Evolutionary conservation across 1,140 invertebrate genomes (phyloP).

Genomic region (Coboldia fuscipes): DNA sequence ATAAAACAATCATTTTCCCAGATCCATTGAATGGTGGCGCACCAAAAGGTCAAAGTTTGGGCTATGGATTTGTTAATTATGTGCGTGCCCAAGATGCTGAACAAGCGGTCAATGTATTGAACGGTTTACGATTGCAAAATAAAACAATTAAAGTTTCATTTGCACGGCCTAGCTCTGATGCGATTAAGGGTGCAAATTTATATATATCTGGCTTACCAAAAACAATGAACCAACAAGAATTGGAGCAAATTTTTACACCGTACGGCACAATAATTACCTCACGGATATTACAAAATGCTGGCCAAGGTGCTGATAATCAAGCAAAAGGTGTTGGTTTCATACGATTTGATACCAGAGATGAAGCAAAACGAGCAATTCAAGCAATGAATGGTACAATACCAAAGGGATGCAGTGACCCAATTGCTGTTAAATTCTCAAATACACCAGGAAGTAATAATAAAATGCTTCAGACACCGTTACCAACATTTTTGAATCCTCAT

Average conservation of each 20-base stretch:
- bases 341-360: conserved; percentile 34
- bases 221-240: conserved; percentile 62
- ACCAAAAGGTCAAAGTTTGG: conserved; percentile 54
- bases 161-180: conserved; percentile 68
- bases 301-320: conserved; percentile 22
- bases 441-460: conserved; percentile 32
- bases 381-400: conserved; percentile 34
- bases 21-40: conserved; percentile 19
- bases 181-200: conserved; percentile 74
- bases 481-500: conserved; percentile 29
- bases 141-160: conserved; percentile 84
- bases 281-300: conserved; percentile 54
- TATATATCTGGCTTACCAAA: conserved; percentile 75
- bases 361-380: conserved; percentile 33
- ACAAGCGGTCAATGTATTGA: conserved; percentile 72
- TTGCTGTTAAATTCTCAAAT: conserved; percentile 37
- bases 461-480: conserved; percentile 18
- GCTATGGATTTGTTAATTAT: conserved; percentile 81
- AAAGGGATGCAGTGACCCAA: conserved; percentile 30
- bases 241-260: conserved; percentile 60
- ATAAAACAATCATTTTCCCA: conserved; percentile 52
- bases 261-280: conserved; percentile 73
- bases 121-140: conserved; percentile 66
- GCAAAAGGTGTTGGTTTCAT: conserved; percentile 39
- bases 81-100: conserved; percentile 61